phyloP scores from a whole-genome alignment of 92 coral and sea anemone genomes.

The Plumapathes pennacea region DNA sequence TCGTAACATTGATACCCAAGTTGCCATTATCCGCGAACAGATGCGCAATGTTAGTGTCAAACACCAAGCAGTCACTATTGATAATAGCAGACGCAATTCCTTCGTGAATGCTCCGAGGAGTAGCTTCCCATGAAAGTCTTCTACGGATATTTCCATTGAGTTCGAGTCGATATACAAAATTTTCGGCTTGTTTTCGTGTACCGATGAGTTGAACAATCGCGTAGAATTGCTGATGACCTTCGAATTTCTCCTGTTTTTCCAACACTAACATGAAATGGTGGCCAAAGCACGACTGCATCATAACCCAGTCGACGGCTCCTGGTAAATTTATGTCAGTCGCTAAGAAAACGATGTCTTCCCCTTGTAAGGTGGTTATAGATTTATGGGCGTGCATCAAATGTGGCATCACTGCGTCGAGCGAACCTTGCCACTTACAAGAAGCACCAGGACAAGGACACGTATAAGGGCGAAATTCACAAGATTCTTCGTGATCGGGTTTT shows the following conservation, averaged over 20 bases:
- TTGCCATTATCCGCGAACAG: conserved; percentile 98
- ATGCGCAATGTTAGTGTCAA: conserved; percentile 97
- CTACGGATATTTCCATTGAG: conserved; percentile 92
- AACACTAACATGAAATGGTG: conserved; percentile 97
- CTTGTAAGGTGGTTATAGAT: conserved; percentile 99
- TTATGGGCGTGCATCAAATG: conserved; percentile 99
- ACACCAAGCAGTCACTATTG: conserved; percentile 95
- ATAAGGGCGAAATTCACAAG: conserved; percentile 97
- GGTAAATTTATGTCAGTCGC: conserved; percentile 98
- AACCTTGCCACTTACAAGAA: conserved; percentile 99
- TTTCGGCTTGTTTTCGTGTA: conserved; percentile 97
- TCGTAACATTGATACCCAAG: conserved; percentile 96
- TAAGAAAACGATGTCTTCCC: conserved; percentile 97
- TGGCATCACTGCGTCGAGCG: conserved; percentile 98
- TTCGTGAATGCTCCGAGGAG: conserved; percentile 97
- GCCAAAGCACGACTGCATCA: conserved; percentile 99
- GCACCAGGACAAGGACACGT: conserved; percentile 99
- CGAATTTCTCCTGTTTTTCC: conserved; percentile 96
- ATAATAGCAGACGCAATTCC: conserved; percentile 99
- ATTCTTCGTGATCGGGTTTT: conserved; percentile 97
- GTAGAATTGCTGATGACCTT: conserved; percentile 97
- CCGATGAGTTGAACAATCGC: conserved; percentile 99
- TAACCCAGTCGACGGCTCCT: conserved; percentile 99
- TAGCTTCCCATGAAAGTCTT: conserved; percentile 98
- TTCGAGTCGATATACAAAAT: conserved; percentile 95